phyloP scores from a whole-genome alignment of 2,113 vertebrate genomes.

The Natator depressus region DNA sequence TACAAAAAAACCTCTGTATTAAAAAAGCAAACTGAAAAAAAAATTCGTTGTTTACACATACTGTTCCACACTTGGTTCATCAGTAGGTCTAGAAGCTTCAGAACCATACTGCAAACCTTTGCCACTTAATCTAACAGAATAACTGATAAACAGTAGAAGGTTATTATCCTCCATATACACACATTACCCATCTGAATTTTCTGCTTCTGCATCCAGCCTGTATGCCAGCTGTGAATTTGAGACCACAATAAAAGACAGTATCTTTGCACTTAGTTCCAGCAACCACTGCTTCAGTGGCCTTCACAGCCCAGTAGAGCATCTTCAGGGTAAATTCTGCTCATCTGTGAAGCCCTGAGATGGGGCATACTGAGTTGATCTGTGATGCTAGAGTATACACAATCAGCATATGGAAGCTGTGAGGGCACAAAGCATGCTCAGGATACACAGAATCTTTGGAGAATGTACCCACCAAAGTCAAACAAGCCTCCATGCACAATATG shows the following conservation, averaged over 20 bases:
- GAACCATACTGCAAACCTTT: too few species aligned
- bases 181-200: background rate
- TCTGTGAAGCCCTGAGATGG: background rate
- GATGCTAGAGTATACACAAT: background rate
- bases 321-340: background rate
- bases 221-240: background rate
- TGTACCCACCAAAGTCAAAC: background rate
- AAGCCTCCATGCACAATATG: background rate
- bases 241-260: background rate
- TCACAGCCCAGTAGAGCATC: background rate
- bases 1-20: background rate
- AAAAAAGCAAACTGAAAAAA: background rate
- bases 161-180: background rate
- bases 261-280: background rate
- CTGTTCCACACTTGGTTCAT: background rate
- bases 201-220: background rate
- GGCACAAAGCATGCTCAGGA: background rate
- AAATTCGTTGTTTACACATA: background rate
- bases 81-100: background rate
- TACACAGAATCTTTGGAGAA: background rate
- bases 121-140: background rate
- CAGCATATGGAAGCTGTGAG: background rate
- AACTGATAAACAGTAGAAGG: background rate
- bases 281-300: background rate
- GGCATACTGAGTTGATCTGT: background rate